phyloP scores from a whole-genome alignment of 2,888 invertebrate genomes.

The Xylota sylvarum region DNA sequence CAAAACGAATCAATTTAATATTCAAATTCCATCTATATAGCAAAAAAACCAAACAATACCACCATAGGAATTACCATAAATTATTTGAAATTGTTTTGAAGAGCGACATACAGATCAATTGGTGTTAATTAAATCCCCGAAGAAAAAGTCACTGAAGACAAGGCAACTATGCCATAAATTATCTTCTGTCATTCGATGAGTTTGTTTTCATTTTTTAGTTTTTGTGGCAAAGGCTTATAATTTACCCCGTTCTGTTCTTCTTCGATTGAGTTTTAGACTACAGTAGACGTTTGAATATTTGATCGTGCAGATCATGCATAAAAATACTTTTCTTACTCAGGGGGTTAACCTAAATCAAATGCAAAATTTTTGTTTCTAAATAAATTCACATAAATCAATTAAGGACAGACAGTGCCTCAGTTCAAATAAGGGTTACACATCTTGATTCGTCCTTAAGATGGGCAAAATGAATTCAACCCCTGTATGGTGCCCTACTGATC shows the following conservation, averaged over 20 bases:
- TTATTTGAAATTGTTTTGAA: conserved; percentile 77
- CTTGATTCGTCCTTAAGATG: conserved; percentile 68
- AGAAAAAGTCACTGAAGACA: conserved; percentile 76
- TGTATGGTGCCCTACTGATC: conserved; percentile 71
- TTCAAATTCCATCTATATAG: conserved; percentile 52
- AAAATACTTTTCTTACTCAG: conserved; percentile 40
- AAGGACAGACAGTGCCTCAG: conserved; percentile 17
- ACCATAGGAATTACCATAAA: conserved; percentile 73
- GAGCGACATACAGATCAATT: conserved; percentile 85
- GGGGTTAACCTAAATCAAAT: conserved; percentile 52
- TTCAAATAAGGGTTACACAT: conserved; percentile 24
- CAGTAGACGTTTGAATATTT: conserved; percentile 49
- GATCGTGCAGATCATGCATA: conserved; percentile 71
- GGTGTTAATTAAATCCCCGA: conserved; percentile 85
- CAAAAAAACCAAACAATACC: conserved; percentile 33
- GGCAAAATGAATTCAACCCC: conserved; percentile 28
- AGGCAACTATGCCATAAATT: conserved; percentile 78
- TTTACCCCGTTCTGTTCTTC: conserved; percentile 28
- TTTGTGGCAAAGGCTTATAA: conserved; percentile 49
- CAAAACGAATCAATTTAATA: conserved; percentile 76
- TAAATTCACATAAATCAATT: conserved; percentile 68
- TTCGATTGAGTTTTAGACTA: conserved; percentile 33
- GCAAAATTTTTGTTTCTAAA: conserved; percentile 24
- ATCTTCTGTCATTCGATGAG: conserved; percentile 67
- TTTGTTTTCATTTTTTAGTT: conserved; percentile 28